Percentiles rank a stretch among this genome's conserved stretches.
Evolutionary conservation across 2,888 invertebrate species (phyloP).

Genomic region (Campoletis raptor): DNA sequence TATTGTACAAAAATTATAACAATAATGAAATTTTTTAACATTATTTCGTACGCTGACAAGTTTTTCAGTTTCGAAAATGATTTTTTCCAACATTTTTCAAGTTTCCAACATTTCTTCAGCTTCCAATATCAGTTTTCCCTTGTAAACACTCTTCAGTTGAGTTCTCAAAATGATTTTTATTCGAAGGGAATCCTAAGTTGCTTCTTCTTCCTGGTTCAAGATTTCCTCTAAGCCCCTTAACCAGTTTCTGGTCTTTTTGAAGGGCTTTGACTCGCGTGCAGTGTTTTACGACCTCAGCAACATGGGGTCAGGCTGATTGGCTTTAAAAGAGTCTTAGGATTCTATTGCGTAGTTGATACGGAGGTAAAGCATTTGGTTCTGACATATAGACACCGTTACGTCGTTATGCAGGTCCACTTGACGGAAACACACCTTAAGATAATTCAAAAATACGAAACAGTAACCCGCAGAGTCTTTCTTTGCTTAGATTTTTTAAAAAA

Average conservation of each 20-base stretch:
- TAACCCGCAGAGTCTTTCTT: conserved; percentile 30
- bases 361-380: neutral
- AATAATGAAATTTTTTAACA: too few relatives aligned
- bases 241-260: neutral
- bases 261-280: neutral
- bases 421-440: conserved; percentile 2
- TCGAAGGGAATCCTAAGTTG: neutral
- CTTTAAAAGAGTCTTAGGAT: neutral
- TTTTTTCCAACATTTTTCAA: neutral
- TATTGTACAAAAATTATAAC: too few relatives aligned
- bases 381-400: conserved; percentile 7
- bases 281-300: conserved; percentile 5
- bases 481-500: neutral
- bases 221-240: conserved; percentile 1
- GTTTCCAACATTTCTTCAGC: neutral
- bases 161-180: neutral
- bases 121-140: neutral
- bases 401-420: neutral
- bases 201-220: neutral
- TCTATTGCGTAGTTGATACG: conserved; percentile 6
- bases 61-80: neutral
- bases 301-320: conserved; percentile 7
- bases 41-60: neutral
- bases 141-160: neutral
- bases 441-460: conserved; percentile 2